These are phyloP conservation scores for Trichogramma dendrolimi DNA, from an alignment of 2,888 invertebrate species.

Conservation along the genomic window DNA sequence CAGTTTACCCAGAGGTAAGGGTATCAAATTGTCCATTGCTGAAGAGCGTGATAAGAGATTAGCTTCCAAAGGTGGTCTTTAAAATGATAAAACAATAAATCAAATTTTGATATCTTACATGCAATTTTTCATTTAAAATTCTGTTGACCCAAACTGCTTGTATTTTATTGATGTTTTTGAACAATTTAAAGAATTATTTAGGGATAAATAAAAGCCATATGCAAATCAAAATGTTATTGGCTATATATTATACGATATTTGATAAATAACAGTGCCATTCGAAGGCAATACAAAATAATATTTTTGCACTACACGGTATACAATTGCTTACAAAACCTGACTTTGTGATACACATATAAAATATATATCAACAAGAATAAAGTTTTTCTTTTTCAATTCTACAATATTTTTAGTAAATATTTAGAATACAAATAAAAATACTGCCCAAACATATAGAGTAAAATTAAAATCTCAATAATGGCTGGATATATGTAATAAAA, in stretches of 20 bases:
- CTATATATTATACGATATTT: constrained; percentile 27
- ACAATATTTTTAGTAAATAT: constrained; percentile 10
- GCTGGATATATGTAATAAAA: constrained; percentile 14
- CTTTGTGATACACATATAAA: constrained; percentile 12
- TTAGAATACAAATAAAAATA: constrained; percentile 24
- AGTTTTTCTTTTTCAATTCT: constrained; percentile 14
- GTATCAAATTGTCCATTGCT: constrained; percentile 93
- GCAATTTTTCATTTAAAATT: no score
- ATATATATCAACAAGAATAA: constrained; percentile 27
- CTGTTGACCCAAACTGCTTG: no score
- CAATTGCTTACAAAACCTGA: constrained; percentile 16
- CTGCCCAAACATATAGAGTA: constrained; percentile 24
- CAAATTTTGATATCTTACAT: constrained; percentile 24
- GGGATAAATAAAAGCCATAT: constrained; percentile 2
- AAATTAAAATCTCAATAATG: constrained; percentile 26
- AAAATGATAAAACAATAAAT: constrained; percentile 36
- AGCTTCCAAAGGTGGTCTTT: constrained; percentile 69
- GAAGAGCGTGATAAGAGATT: constrained; percentile 98
- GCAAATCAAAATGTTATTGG: constrained; percentile 24
- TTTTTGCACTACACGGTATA: constrained; percentile 19
- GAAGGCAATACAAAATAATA: constrained; percentile 25
- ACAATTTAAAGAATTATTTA: neutral
- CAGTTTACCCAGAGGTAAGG: constrained; percentile 94
- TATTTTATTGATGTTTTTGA: no score
- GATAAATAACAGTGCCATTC: constrained; percentile 28